These are phyloP conservation scores for Heliothis subflexa DNA, from an alignment of 1,140 invertebrate genomes.

Conservation along the genomic window DNA sequence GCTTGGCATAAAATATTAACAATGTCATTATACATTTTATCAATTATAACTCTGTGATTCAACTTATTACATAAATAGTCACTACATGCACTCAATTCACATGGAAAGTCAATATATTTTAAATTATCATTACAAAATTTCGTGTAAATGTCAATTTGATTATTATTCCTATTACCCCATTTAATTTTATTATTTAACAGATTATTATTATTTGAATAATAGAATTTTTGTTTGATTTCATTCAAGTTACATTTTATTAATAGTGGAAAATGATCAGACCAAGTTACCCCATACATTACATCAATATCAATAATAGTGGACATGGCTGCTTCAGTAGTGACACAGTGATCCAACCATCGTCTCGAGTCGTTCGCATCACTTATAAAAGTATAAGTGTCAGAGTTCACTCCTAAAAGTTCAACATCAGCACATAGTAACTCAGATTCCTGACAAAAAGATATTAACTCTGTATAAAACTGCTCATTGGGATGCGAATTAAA, in stretches of 20 bases:
- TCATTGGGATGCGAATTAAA: constrained; percentile 52
- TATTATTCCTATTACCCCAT: constrained; percentile 41
- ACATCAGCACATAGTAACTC: neutral
- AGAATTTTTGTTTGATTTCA: constrained; percentile 10
- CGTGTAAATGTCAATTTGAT: neutral
- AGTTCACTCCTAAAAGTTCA: constrained; percentile 23
- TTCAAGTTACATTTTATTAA: neutral
- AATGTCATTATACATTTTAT: constrained; percentile 40
- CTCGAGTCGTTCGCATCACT: too few relatives aligned
- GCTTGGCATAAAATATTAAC: constrained; percentile 28
- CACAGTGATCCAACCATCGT: too few relatives aligned
- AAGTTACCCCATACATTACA: too few relatives aligned
- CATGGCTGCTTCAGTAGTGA: too few relatives aligned
- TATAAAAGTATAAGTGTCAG: too few relatives aligned
- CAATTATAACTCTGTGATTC: constrained; percentile 31
- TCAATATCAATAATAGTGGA: too few relatives aligned
- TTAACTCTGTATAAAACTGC: constrained; percentile 50
- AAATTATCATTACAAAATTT: constrained; percentile 31
- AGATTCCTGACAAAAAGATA: constrained; percentile 44
- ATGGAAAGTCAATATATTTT: constrained; percentile 36
- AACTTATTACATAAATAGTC: constrained; percentile 41
- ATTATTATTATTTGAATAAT: constrained; percentile 1
- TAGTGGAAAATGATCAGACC: too few relatives aligned
- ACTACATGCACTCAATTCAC: constrained; percentile 31
- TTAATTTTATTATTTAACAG: constrained; percentile 3